phyloP scores from a whole-genome alignment of 2,888 invertebrate genomes.

The Gastracanthus pulcherrimus region DNA sequence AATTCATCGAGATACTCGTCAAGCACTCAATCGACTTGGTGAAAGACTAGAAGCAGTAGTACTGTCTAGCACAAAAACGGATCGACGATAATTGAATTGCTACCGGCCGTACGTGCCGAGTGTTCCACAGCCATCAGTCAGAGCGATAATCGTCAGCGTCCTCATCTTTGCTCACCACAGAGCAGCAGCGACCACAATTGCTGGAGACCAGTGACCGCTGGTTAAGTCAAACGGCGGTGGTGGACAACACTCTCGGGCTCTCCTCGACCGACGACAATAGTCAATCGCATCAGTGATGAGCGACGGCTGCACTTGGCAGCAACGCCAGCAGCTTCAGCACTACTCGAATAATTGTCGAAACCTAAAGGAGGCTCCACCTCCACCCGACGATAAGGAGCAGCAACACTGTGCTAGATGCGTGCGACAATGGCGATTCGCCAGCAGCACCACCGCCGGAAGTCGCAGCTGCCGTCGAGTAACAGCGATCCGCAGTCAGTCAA shows the following conservation, averaged over 20 bases:
- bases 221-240: neutral
- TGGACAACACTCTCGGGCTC: neutral
- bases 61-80: neutral
- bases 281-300: neutral
- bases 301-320: neutral
- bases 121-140: neutral
- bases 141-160: neutral
- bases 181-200: neutral
- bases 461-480: neutral
- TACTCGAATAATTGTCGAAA: neutral
- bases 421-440: conserved; percentile 8
- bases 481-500: neutral
- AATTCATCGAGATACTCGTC: no score
- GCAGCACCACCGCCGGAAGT: neutral
- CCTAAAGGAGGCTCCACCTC: neutral
- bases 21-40: no score
- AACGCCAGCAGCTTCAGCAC: neutral
- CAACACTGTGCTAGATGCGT: neutral
- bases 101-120: neutral
- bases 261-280: neutral
- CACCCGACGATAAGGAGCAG: neutral
- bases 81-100: neutral
- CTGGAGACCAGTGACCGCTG: neutral
- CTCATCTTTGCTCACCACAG: neutral
- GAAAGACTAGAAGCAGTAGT: no score